Evolutionary conservation across 2,888 invertebrate species (phyloP).

Genomic region (Ennomos erosarius): DNA sequence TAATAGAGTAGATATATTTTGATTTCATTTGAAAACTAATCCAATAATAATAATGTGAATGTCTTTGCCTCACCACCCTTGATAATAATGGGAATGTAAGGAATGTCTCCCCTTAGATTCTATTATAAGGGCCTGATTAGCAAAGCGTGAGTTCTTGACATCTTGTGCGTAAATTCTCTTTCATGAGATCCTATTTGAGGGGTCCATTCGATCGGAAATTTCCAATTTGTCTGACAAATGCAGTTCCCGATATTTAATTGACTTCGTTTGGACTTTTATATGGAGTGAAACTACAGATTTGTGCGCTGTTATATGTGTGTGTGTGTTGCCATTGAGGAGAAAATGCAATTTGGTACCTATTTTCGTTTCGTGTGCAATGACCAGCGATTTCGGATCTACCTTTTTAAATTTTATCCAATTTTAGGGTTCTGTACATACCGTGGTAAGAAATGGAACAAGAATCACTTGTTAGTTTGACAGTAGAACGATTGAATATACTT

Average conservation of each 20-base stretch:
- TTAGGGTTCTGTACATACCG: too few relatives aligned
- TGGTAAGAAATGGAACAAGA: too few relatives aligned
- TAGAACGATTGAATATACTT: too few relatives aligned
- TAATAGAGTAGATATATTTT: not conserved
- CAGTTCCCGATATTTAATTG: slow-evolving; percentile 61
- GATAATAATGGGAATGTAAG: slow-evolving; percentile 65
- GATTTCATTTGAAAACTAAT: slow-evolving; percentile 27
- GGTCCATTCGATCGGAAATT: slow-evolving; percentile 41
- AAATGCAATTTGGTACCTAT: slow-evolving; percentile 16
- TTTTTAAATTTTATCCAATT: not conserved
- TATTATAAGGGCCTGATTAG: slow-evolving; percentile 55
- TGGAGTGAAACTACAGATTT: slow-evolving; percentile 18
- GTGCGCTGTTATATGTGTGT: slow-evolving; percentile 13
- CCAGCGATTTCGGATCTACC: slow-evolving; percentile 1
- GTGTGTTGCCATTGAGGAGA: slow-evolving; percentile 12
- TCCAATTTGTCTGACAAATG: slow-evolving; percentile 63
- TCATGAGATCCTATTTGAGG: slow-evolving; percentile 33
- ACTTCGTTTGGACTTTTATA: slow-evolving; percentile 52
- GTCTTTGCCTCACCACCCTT: slow-evolving; percentile 35
- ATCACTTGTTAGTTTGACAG: too few relatives aligned
- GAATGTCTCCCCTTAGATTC: slow-evolving; percentile 52
- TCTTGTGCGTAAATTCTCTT: slow-evolving; percentile 49
- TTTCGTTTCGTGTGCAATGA: slow-evolving; percentile 1
- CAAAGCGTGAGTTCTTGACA: slow-evolving; percentile 48
- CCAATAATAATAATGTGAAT: slow-evolving; percentile 23